Evolutionary conservation across 2,113 vertebrate species (phyloP).

Genomic region (Globicephala melas): DNA sequence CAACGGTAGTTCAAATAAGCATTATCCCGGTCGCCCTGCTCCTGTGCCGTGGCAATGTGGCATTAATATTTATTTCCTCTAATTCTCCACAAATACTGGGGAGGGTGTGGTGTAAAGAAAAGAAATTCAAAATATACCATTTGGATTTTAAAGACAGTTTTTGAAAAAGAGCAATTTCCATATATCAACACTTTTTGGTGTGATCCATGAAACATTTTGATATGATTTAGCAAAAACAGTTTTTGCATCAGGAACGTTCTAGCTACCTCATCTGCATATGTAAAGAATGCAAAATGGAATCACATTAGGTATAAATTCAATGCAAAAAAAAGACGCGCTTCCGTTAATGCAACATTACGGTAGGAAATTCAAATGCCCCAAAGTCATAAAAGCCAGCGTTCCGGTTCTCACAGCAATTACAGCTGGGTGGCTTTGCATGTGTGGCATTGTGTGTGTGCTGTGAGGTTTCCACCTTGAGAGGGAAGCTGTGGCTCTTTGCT

Average conservation of each 20-base stretch:
- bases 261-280: conserved; percentile 84
- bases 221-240: conserved; percentile 86
- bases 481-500: conserved; percentile 51
- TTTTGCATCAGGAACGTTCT: conserved; percentile 80
- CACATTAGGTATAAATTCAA: conserved; percentile 83
- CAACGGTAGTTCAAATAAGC: conserved; percentile 45
- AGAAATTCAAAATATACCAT: conserved; percentile 76
- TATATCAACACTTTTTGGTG: conserved; percentile 83
- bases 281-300: conserved; percentile 83
- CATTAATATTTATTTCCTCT: conserved; percentile 71
- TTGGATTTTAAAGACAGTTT: conserved; percentile 80
- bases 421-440: conserved; percentile 48
- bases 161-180: conserved; percentile 83
- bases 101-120: conserved; percentile 72
- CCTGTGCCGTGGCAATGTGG: conserved; percentile 47
- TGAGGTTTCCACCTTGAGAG: conserved; percentile 64
- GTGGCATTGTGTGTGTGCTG: conserved; percentile 34
- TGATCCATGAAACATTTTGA: conserved; percentile 85
- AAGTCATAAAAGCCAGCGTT: conserved; percentile 75
- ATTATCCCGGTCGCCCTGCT: conserved; percentile 42
- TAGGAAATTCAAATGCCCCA: conserved; percentile 75
- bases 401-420: conserved; percentile 74
- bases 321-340: conserved; percentile 68
- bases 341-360: conserved; percentile 77
- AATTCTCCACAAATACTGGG: conserved; percentile 71